These are phyloP conservation scores for Gorsachius magnificus DNA, from an alignment of 2,797 vertebrate genomes.

Conservation along the genomic window DNA sequence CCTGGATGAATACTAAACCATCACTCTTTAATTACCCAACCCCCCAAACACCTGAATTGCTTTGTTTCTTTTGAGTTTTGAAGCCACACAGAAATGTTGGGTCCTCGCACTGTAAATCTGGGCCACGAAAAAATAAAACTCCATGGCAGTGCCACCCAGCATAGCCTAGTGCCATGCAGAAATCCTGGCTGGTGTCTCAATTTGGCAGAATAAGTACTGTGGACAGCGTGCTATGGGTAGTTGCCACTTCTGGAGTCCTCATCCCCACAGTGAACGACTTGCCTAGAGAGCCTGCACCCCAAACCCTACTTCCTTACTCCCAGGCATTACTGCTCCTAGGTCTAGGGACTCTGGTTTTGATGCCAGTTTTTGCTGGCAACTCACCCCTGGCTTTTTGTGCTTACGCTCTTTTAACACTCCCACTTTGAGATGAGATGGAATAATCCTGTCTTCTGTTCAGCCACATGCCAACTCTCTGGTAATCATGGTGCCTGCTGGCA, in stretches of 20 bases:
- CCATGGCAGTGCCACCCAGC: not conserved
- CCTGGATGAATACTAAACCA: not conserved
- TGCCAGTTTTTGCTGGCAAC: not conserved
- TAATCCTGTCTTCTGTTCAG: not conserved
- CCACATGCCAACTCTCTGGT: not conserved
- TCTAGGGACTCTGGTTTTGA: not conserved
- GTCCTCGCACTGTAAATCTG: not conserved
- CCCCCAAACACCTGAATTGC: not conserved
- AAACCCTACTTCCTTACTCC: not conserved
- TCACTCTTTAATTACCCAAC: not conserved
- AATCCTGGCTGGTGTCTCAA: not conserved
- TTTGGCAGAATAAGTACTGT: not conserved
- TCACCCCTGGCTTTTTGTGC: not conserved
- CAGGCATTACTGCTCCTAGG: not conserved
- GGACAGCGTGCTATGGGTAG: not conserved
- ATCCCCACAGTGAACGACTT: not conserved
- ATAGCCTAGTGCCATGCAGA: not conserved
- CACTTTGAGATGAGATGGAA: not conserved
- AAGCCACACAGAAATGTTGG: not conserved
- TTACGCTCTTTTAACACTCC: not conserved
- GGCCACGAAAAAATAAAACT: not conserved
- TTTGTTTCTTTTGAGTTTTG: not conserved
- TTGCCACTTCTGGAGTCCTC: not conserved
- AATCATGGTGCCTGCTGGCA: not conserved
- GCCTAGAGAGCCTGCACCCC: not conserved